Base-by-base conservation (phyloP, 30 jellyfish, hydroid and myxozoan genomes). In the Aurelia aurita complex sp. Pacific region DNA sequence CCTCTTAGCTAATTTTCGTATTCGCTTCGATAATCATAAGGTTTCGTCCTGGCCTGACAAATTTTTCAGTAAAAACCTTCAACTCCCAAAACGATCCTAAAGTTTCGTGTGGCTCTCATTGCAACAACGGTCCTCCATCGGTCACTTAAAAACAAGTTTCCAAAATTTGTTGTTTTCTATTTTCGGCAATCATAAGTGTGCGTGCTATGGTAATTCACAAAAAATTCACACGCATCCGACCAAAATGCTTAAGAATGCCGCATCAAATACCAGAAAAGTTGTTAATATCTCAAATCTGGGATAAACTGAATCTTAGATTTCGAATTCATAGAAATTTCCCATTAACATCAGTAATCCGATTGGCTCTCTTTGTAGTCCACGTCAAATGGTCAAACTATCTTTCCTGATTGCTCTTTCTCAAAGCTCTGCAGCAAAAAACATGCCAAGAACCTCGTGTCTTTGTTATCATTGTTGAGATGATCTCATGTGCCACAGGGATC, bases 321-420 rank as follows among this genome's bases (percentile, higher is more conserved):
- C 70, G 10, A 17, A 17, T 15, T 17, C 36, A 61, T 19, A 75
- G 62, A 33, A 75, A 75, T 46, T 33, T 63, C 29, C 60, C 64
- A 40, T 79, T 29, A 79, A 65, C 78, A 34, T 38, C 42, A 69
- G 15, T 64, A 79, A 79, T 64, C 89, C 73, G 62, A 66, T 52
- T 79, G 77, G 65, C 18, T 10, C 36, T 15, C 38, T 34, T 36
- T 38, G 77, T 77, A 17, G 14, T 9, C 13, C 13, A 9, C 57
- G 57, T 14, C 57, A 46, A 46, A 46, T 40, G 51, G 5, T 40
- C 51, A 1, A 29, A 61, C 36, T 61, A 29, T 61, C 33, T 61
- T 61, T 61, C 70, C 70, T 61, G 70, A 14, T 61, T 61, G 33
- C 70, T 16, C 36, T 61, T 61, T 61, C 33, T 16, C 36, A 61